phyloP scores from a whole-genome alignment of 2,888 invertebrate genomes.

The Spodoptera exigua region DNA sequence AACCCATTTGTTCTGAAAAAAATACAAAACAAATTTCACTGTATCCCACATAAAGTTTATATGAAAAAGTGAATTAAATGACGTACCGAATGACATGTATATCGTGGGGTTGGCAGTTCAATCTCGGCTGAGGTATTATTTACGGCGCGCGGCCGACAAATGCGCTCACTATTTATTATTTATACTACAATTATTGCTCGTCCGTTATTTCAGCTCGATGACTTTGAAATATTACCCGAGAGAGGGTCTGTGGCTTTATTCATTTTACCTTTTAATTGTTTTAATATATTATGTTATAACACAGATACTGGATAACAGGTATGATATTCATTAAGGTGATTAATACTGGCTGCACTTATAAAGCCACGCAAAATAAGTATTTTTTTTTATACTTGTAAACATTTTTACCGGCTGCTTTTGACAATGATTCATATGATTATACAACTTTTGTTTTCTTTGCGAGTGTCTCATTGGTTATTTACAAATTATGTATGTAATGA shows the following conservation, averaged over 20 bases:
- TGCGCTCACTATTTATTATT: constrained; percentile 39
- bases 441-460: too few species aligned
- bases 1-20: background rate
- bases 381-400: too few species aligned
- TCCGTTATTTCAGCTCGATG: background rate
- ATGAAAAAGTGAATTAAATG: constrained; percentile 47
- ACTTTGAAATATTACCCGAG: constrained; percentile 5
- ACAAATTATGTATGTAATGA: too few species aligned
- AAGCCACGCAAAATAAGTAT: too few species aligned
- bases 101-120: constrained; percentile 35
- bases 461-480: too few species aligned
- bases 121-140: constrained; percentile 45
- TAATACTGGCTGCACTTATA: too few species aligned
- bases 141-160: constrained; percentile 34
- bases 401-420: too few species aligned
- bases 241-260: background rate
- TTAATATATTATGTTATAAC: too few species aligned
- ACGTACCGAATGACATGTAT: constrained; percentile 39
- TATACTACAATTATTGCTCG: constrained; percentile 34
- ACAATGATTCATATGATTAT: too few species aligned
- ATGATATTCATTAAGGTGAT: too few species aligned
- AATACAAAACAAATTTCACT: constrained; percentile 14
- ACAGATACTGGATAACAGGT: too few species aligned
- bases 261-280: background rate
- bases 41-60: constrained; percentile 17